Percentiles rank a stretch among this genome's conserved stretches.
Evolutionary conservation across 2,888 invertebrate genomes (phyloP).

Genomic region (Ichneumoninae sp.): DNA sequence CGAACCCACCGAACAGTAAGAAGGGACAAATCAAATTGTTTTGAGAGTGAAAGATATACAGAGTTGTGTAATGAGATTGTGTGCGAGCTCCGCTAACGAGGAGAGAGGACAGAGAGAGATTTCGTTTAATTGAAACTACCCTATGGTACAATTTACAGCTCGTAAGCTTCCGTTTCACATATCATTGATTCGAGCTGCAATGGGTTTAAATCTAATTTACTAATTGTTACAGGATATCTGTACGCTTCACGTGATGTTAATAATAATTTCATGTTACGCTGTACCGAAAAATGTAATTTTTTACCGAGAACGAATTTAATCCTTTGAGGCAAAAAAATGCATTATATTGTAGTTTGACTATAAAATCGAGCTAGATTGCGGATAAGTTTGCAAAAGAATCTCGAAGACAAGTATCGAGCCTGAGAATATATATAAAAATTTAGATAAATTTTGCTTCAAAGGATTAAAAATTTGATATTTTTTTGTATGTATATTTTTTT

Average conservation of each 20-base stretch:
- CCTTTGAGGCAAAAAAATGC: neutral
- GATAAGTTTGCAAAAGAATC: neutral
- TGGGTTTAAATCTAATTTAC: constrained; percentile 10
- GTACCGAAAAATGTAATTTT: neutral
- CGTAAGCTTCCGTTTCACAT: constrained; percentile 58
- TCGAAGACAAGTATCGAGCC: neutral
- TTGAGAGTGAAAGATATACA: constrained; percentile 1
- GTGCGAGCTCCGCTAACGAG: neutral
- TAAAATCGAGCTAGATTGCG: neutral
- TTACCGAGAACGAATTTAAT: neutral
- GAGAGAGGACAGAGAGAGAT: neutral
- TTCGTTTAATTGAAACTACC: constrained; percentile 34
- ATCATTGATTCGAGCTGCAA: constrained; percentile 31
- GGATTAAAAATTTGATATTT: neutral
- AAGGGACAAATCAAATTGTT: constrained; percentile 24
- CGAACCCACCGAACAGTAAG: constrained; percentile 1
- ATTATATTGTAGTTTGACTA: neutral
- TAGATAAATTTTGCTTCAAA: neutral
- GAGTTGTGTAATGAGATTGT: neutral
- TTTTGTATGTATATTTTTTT: neutral
- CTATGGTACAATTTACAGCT: constrained; percentile 59
- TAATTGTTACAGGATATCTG: neutral
- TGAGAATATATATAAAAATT: neutral
- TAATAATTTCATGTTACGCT: neutral
- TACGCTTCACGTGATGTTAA: neutral